These are phyloP conservation scores for Corydoras sp. DNA, from an alignment of 2,113 vertebrate species.

Conservation along the genomic window DNA sequence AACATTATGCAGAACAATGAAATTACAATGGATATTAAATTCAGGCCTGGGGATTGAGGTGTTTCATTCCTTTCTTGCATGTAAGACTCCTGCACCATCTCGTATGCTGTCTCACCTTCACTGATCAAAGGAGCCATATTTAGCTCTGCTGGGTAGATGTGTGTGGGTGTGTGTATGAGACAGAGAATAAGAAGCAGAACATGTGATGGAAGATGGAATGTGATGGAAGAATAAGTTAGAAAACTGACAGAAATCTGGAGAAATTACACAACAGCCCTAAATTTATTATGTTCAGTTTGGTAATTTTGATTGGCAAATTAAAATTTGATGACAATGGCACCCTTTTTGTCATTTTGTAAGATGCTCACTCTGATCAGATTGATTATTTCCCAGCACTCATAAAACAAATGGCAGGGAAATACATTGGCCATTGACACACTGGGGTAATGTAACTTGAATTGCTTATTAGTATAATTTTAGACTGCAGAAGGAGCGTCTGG, in stretches of 20 bases:
- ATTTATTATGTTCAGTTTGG: too few species aligned
- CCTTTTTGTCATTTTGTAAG: too few species aligned
- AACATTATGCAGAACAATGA: slow-evolving; percentile 18
- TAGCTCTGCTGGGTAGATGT: slow-evolving; percentile 16
- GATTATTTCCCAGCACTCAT: too few species aligned
- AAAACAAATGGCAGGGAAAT: too few species aligned
- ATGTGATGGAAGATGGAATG: neutral
- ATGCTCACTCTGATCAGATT: too few species aligned
- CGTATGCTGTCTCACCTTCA: slow-evolving; percentile 25
- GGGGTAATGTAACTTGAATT: too few species aligned
- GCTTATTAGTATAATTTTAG: too few species aligned
- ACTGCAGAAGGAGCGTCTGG: too few species aligned
- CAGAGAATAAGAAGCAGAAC: neutral
- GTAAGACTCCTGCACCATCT: slow-evolving; percentile 6
- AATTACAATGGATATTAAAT: slow-evolving; percentile 30
- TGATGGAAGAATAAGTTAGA: neutral
- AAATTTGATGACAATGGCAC: too few species aligned
- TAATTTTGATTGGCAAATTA: too few species aligned
- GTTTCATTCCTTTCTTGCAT: slow-evolving; percentile 12
- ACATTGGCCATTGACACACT: too few species aligned
- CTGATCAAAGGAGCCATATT: slow-evolving; percentile 47
- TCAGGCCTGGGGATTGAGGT: neutral
- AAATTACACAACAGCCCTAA: neutral
- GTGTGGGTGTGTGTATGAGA: slow-evolving; percentile 24
- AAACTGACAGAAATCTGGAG: neutral